Base-by-base conservation (phyloP, 2,113 vertebrate species). In the Tiliqua scincoides region DNA sequence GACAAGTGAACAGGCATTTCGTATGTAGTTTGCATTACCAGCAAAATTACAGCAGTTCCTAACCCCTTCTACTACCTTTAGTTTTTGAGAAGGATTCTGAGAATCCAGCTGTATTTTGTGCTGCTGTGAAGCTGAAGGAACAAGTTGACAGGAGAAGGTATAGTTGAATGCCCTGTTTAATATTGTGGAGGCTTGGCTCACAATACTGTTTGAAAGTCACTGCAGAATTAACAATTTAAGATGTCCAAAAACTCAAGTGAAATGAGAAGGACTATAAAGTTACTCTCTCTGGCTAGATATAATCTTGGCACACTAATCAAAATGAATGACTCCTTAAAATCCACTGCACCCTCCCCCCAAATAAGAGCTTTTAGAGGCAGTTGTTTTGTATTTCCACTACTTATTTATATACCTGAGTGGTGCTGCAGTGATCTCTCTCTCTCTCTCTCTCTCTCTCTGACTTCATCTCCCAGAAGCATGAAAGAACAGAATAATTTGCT, bases 401-500 rank as follows among this genome's bases (percentile, higher is more conserved):
- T 87, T 80, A 90, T 93, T 91, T 88, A 76, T 30, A 4, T 83
- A 81, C 90, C 30, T 89, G 40, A 85, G 30, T 9, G 85, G 23
- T 61, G 32, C 23, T 79, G 68, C 2, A 82, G 61, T 35, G 67
- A 68, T 57, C 54, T 57, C 54, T 43, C 37, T 25, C 6, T 48
- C 43, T 48, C 43, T 27, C n/a, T 35, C 89, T 11, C 30, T 65
- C 3, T 85, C 2, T 80, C 78, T 74, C 27, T 9, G 54, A 85
- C 18, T 23, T 6, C 15, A 5, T 81, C 35, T 85, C 48, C 68
- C 87, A 89, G 61, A 85, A 86, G 75, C 79, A 83, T 65, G 35
- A 82, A 91, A 88, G 74, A 73, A 89, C 35, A 75, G 91, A 92
- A 90, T 67, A 83, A 87, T 91, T 85, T 88, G 35, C 76, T 84